These are phyloP conservation scores for Oopsacas minuta DNA, from an alignment of 37 sponge, comb jelly and placozoan genomes.

Conservation along the genomic window DNA sequence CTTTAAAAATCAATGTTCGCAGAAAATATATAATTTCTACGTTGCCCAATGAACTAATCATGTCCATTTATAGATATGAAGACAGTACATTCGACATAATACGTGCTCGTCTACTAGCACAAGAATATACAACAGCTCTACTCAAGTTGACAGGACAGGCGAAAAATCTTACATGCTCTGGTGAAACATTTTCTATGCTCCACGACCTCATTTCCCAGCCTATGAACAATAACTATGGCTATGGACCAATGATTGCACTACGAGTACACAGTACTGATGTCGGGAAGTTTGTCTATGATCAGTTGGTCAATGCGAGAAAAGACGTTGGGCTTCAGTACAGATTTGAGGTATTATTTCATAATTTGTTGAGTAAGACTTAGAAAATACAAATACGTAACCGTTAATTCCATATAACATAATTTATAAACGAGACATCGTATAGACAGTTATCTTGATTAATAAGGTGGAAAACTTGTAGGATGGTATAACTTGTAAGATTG, in stretches of 20 bases:
- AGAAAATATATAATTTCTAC: too few species aligned
- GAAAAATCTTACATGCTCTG: not conserved
- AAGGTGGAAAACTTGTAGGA: not conserved
- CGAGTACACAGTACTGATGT: not conserved
- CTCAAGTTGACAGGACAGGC: not conserved
- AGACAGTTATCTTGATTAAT: not conserved
- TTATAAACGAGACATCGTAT: not conserved
- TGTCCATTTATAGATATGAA: not conserved
- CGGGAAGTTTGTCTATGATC: constrained; percentile 17
- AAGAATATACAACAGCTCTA: not conserved
- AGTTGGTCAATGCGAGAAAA: not conserved
- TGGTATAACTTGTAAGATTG: not conserved
- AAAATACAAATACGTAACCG: not conserved
- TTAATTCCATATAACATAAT: not conserved
- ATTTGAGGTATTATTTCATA: constrained; percentile 7
- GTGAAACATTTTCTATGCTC: not conserved
- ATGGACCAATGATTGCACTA: not conserved
- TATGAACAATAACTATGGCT: not conserved
- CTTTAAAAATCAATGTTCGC: too few species aligned
- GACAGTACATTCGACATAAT: not conserved
- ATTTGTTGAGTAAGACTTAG: too few species aligned
- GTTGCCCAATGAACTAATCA: too few species aligned
- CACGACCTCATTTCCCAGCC: not conserved
- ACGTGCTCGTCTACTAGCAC: not conserved
- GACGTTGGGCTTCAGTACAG: constrained; percentile 9